Evolutionary conservation across 1,140 invertebrate genomes (phyloP).

Genomic region (Galleria mellonella): DNA sequence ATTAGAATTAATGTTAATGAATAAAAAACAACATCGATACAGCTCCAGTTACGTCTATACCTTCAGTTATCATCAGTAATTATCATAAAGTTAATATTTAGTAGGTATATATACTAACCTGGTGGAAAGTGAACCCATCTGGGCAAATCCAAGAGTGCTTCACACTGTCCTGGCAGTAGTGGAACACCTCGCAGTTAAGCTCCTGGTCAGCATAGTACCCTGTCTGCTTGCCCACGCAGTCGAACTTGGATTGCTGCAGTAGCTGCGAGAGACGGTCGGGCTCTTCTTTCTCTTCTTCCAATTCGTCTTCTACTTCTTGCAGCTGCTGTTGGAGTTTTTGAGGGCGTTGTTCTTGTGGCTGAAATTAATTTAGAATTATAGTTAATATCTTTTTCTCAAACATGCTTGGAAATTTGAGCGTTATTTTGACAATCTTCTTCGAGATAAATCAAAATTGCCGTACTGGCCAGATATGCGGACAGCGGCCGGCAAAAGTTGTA

Average conservation of each 20-base stretch:
- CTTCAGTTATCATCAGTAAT: too few relatives aligned
- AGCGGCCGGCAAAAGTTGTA: too few relatives aligned
- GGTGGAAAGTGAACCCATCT: slow-evolving; percentile 93
- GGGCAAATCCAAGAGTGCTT: slow-evolving; percentile 96
- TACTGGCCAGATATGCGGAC: too few relatives aligned
- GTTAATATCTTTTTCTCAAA: too few relatives aligned
- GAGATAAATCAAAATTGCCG: too few relatives aligned
- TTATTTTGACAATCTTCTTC: too few relatives aligned
- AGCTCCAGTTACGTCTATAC: too few relatives aligned
- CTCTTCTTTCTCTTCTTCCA: slow-evolving; percentile 86
- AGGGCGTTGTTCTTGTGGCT: slow-evolving; percentile 48
- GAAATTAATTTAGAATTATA: not conserved
- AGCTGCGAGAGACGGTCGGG: slow-evolving; percentile 87
- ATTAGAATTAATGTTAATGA: too few relatives aligned
- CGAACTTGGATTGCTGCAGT: slow-evolving; percentile 88
- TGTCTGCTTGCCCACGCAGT: slow-evolving; percentile 85
- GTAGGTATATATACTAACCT: slow-evolving; percentile 77
- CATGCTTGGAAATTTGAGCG: too few relatives aligned
- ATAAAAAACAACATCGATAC: too few relatives aligned
- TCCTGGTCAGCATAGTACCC: slow-evolving; percentile 95
- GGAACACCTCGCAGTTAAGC: slow-evolving; percentile 93
- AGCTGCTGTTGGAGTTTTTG: slow-evolving; percentile 32
- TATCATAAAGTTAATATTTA: too few relatives aligned
- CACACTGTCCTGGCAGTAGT: slow-evolving; percentile 93
- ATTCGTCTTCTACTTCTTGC: slow-evolving; percentile 66